Percentiles rank a stretch among this genome's conserved stretches.
Evolutionary conservation across 1,140 invertebrate species (phyloP).

Genomic region (Berghia stephanieae): DNA sequence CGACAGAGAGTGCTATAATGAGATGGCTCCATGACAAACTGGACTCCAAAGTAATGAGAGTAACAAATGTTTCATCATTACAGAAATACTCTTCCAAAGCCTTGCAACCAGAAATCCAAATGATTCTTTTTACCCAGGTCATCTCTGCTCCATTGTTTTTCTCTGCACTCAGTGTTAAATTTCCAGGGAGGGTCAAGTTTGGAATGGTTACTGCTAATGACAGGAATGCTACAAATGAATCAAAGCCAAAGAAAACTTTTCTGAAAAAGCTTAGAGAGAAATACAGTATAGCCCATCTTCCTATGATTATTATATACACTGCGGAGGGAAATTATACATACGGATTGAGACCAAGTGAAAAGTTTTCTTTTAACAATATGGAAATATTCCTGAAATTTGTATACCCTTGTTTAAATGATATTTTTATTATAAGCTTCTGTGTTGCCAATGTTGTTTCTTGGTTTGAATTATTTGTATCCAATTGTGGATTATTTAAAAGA

Average conservation of each 20-base stretch:
- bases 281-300: too few species aligned
- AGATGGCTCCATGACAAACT: conserved; percentile 68
- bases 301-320: conserved; percentile 67
- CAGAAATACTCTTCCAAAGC: conserved; percentile 50
- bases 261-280: too few species aligned
- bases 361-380: conserved; percentile 67
- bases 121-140: conserved; percentile 67
- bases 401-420: conserved; percentile 70
- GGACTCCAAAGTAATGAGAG: conserved; percentile 64
- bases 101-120: conserved; percentile 59
- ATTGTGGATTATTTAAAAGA: conserved; percentile 59
- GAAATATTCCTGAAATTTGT: conserved; percentile 67
- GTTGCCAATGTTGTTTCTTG: conserved; percentile 67
- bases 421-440: conserved; percentile 68
- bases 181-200: conserved; percentile 70
- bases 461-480: conserved; percentile 66
- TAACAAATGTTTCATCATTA: conserved; percentile 53
- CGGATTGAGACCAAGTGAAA: conserved; percentile 65
- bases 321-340: conserved; percentile 66
- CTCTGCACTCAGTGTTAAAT: conserved; percentile 71
- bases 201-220: conserved; percentile 57
- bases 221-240: not conserved
- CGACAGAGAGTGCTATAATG: conserved; percentile 60
- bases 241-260: too few species aligned
- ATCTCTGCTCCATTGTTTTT: conserved; percentile 68